phyloP scores from a whole-genome alignment of 1,140 invertebrate genomes.

The Hyles vespertilio region DNA sequence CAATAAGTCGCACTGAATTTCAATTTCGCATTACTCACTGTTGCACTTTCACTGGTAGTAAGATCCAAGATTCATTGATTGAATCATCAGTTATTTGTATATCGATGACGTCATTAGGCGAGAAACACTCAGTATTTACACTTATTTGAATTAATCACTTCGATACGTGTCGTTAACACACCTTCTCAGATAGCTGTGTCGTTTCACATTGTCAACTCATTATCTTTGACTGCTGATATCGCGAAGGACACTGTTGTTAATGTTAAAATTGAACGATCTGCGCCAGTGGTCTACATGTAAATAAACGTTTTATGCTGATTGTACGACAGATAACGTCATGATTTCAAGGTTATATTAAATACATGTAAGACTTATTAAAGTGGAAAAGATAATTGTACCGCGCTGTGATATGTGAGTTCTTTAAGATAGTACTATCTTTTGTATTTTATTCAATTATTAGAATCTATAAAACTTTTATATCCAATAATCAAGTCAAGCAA shows the following conservation, averaged over 20 bases:
- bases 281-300: slow-evolving; percentile 23
- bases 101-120: slow-evolving; percentile 4
- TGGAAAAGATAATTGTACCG: too few species aligned
- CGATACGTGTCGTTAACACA: slow-evolving; percentile 21
- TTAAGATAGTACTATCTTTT: too few species aligned
- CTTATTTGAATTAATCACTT: slow-evolving; percentile 4
- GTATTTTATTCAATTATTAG: too few species aligned
- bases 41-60: slow-evolving; percentile 5
- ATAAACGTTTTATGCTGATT: slow-evolving; percentile 8
- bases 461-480: too few species aligned
- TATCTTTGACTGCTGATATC: slow-evolving; percentile 34
- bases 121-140: slow-evolving; percentile 6
- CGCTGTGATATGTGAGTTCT: too few species aligned
- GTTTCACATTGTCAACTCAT: slow-evolving; percentile 30
- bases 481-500: too few species aligned
- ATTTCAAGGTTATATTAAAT: too few species aligned
- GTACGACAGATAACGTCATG: too few species aligned
- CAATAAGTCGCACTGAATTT: neutral
- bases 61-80: neutral
- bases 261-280: slow-evolving; percentile 20
- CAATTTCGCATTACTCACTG: slow-evolving; percentile 6
- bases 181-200: slow-evolving; percentile 33
- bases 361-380: too few species aligned
- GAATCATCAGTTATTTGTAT: slow-evolving; percentile 2
- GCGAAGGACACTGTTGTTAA: slow-evolving; percentile 37